Base-by-base conservation (phyloP, 2,797 vertebrate genomes). In the Acrossocheilus wenchowensis region DNA sequence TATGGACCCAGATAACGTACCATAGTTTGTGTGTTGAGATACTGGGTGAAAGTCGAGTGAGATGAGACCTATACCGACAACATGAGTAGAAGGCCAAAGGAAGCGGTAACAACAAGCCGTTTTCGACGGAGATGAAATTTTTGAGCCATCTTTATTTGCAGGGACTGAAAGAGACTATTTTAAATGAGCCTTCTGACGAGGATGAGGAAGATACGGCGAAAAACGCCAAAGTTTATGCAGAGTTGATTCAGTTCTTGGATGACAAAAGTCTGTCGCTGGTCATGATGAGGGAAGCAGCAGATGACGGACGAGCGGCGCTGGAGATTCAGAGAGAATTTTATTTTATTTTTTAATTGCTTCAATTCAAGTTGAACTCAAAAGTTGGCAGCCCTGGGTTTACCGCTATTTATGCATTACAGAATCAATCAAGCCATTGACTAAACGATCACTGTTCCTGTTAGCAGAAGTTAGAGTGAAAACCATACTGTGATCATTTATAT, bases 211-310 rank as follows among this genome's bases (percentile, higher is more conserved):
- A n/a, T 9, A 1, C 2, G 2, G 8, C 0, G 8, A 57, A 74
- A 74, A 74, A 74, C 12, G 11, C 41, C 1, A 2, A 73, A n/a
- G 71, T 23, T 4, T 48, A 26, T 45, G 72, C 72, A 5, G 30
- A 69, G 66, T 14, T 69, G 30, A 45, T 74, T 9, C 41, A 74
- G 0, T 74, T 74, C 43, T 41, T 74, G 4, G 71, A 73, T 15
- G 41, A 45, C 23, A 43, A 72, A 17, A 89, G 84, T 12, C 26
- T 88, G 17, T 86, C 74, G 6, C 30, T 89, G 43, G 78, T 88
- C 0, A 89, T 84, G 86, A 89, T 84, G 86, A 23, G 73, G 15
- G 74, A 83, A 1, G 87, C 78, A 3, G 50, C 66, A 6, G 50
- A 72, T 17, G 54, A 84, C 2, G 26, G 85, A 17, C 15, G 36